phyloP scores from a whole-genome alignment of 2,113 vertebrate genomes.

The Vanacampus margaritifer region DNA sequence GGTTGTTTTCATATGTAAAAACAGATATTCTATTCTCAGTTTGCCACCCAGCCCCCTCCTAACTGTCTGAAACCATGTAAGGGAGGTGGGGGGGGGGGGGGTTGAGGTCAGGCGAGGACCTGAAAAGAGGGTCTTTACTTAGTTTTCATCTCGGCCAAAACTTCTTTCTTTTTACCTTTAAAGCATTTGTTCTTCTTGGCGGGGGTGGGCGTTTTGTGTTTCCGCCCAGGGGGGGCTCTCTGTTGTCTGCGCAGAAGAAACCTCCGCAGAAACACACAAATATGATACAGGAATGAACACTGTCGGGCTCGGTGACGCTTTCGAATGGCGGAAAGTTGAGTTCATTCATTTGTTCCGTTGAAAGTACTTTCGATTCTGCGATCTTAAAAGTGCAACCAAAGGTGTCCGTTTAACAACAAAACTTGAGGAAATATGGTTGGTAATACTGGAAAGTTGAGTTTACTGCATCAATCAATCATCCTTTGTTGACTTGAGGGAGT shows the following conservation, averaged over 20 bases:
- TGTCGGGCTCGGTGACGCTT: constrained; percentile 7
- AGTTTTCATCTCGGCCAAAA: constrained; percentile 12
- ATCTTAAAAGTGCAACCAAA: not conserved
- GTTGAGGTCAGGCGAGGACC: constrained; percentile 44
- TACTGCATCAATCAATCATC: not conserved
- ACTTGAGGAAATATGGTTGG: not conserved
- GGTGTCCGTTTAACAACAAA: too few relatives aligned
- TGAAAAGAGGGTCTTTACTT: constrained; percentile 17
- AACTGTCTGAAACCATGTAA: constrained; percentile 34
- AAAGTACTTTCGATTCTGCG: not conserved
- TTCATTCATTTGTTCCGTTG: not conserved
- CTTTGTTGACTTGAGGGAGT: not conserved
- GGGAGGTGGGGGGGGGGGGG: not conserved
- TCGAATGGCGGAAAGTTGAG: not conserved
- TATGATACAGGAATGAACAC: constrained; percentile 19
- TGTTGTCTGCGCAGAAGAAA: constrained; percentile 35
- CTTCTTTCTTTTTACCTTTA: constrained; percentile 2
- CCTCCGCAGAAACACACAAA: constrained; percentile 33
- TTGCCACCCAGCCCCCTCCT: not conserved
- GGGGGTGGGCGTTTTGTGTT: constrained; percentile 24
- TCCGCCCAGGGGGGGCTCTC: constrained; percentile 34
- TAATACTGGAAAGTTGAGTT: not conserved
- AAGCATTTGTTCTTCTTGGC: constrained; percentile 28
- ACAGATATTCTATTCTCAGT: not conserved
- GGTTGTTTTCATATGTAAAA: not conserved